Percentiles rank a stretch among this genome's conserved stretches.
Evolutionary conservation across 2,888 invertebrate species (phyloP).

Genomic region (Coelopa pilipes): DNA sequence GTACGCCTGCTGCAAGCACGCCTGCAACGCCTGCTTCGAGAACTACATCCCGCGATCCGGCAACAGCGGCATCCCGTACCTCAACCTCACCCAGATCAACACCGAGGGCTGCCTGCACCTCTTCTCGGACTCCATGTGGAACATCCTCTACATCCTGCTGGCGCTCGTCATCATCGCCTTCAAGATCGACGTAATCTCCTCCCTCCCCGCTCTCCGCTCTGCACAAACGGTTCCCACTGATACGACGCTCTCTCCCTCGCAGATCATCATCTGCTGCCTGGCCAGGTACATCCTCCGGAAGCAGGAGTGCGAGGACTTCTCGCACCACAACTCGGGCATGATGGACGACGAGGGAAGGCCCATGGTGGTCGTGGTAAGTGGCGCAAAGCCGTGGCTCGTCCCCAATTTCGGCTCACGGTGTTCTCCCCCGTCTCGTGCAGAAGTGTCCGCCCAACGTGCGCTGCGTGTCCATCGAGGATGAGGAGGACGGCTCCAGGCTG

Average conservation of each 20-base stretch:
- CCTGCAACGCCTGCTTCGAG: conserved; percentile 45
- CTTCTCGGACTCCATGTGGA: conserved; percentile 46
- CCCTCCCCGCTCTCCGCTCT: too few relatives aligned
- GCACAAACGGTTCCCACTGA: neutral
- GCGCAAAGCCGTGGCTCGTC: too few relatives aligned
- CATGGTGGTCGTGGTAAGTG: conserved; percentile 50
- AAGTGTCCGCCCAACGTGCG: conserved; percentile 56
- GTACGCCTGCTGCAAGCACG: conserved; percentile 56
- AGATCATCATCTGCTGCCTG: conserved; percentile 52
- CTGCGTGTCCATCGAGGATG: conserved; percentile 39
- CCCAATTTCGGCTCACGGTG: too few relatives aligned
- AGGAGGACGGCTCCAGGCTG: neutral
- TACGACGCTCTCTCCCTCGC: neutral
- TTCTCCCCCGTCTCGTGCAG: conserved; percentile 27
- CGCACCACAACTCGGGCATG: conserved; percentile 44
- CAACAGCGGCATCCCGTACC: conserved; percentile 41
- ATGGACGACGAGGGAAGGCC: conserved; percentile 55
- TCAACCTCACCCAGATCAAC: conserved; percentile 54
- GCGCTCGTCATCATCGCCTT: conserved; percentile 47
- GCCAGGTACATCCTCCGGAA: conserved; percentile 52
- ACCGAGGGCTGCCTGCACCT: conserved; percentile 53
- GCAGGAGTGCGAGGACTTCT: conserved; percentile 48
- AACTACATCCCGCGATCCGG: conserved; percentile 44
- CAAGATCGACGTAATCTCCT: conserved; percentile 52
- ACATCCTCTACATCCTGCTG: conserved; percentile 49